These are phyloP conservation scores for human DNA, from an alignment of 2,113 vertebrate genomes.

Conservation along the genomic window DNA sequence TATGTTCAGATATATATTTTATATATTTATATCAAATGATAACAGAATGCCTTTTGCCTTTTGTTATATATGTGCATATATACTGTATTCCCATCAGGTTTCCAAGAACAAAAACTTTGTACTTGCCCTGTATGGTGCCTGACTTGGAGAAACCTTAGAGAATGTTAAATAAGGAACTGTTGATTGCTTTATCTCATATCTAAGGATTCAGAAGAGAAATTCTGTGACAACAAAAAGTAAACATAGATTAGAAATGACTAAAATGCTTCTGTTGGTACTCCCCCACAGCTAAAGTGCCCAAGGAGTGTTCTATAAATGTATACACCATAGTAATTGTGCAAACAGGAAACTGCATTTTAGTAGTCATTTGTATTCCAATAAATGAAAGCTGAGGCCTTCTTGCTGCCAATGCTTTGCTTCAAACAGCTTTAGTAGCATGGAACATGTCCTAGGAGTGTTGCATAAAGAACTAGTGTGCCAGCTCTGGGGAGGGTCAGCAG, in stretches of 20 bases:
- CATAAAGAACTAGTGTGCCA: neutral
- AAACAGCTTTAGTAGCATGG: neutral
- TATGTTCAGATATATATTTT: neutral
- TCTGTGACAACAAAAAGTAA: neutral
- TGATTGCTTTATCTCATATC: neutral
- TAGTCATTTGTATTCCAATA: neutral
- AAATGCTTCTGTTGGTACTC: neutral
- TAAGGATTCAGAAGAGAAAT: constrained; percentile 20
- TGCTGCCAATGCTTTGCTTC: neutral
- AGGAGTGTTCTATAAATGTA: neutral
- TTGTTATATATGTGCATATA: neutral
- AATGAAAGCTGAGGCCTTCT: neutral
- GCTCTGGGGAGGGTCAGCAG: neutral
- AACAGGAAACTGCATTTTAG: neutral
- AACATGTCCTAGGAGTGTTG: neutral
- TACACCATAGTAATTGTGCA: neutral
- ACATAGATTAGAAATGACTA: neutral
- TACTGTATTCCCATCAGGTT: neutral
- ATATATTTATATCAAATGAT: neutral
- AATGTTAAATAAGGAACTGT: neutral
- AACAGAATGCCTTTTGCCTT: neutral
- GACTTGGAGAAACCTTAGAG: neutral
- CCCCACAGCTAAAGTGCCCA: neutral
- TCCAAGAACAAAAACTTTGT: neutral
- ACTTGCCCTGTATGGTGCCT: neutral